Percentiles rank a stretch among this genome's conserved stretches.
Conservation (phyloP, 2,797 vertebrate genomes). For the Sebastes baramenuke region DNA sequence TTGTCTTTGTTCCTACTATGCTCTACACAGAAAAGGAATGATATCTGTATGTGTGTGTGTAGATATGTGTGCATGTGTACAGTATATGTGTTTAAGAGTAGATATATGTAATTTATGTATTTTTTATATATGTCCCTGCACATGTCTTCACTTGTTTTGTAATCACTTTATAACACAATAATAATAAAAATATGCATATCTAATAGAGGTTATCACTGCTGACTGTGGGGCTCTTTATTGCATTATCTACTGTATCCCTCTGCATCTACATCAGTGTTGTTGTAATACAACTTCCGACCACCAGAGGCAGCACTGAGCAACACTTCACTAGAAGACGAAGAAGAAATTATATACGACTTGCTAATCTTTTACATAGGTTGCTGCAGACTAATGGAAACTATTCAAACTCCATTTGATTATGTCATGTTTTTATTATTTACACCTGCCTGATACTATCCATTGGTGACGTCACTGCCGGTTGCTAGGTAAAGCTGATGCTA, state of each 20-base stretch:
- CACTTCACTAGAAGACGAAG: not conserved
- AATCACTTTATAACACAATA: no score
- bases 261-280: not conserved
- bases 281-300: not conserved
- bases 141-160: no score
- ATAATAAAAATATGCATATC: not conserved
- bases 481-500: not conserved
- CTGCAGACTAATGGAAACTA: not conserved
- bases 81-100: no score
- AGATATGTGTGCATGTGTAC: no score
- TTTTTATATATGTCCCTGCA: no score
- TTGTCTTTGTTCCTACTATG: no score
- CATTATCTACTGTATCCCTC: not conserved
- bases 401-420: not conserved
- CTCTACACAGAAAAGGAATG: no score
- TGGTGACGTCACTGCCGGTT: not conserved
- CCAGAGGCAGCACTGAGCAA: not conserved
- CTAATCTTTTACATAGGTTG: not conserved
- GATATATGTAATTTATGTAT: no score
- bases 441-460: no score
- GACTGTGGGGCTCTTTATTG: not conserved
- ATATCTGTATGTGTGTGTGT: no score
- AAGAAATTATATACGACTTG: not conserved
- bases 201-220: not conserved
- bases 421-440: not conserved